These are phyloP conservation scores for Chaenodraco wilsoni DNA, from an alignment of 2,797 vertebrate genomes.

Conservation along the genomic window DNA sequence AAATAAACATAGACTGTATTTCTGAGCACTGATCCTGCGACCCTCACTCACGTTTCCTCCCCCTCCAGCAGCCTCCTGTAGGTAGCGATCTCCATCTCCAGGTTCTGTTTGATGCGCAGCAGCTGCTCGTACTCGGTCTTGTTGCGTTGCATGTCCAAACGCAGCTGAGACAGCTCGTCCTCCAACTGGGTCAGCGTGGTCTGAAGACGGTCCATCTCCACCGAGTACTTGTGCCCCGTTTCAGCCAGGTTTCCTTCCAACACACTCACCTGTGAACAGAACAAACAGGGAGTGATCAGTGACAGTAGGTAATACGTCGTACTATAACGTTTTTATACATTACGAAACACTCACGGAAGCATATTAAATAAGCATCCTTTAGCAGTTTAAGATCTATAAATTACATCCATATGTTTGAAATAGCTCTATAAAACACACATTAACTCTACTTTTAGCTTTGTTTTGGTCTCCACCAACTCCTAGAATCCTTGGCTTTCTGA, in stretches of 20 bases:
- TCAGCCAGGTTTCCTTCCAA: constrained; percentile 84
- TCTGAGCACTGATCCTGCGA: accelerated
- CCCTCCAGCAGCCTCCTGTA: constrained; percentile 86
- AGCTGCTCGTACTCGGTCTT: constrained; percentile 86
- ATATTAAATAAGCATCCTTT: neutral
- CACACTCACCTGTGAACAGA: constrained; percentile 66
- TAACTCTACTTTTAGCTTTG: neutral
- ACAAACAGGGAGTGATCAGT: neutral
- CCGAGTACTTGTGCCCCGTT: constrained; percentile 79
- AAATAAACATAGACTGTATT: too few species aligned
- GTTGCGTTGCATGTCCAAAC: constrained; percentile 85
- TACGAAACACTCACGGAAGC: neutral
- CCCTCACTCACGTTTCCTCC: constrained; percentile 80
- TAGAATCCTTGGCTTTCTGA: too few species aligned
- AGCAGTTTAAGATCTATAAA: neutral
- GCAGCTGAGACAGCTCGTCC: constrained; percentile 85
- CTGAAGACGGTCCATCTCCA: constrained; percentile 85
- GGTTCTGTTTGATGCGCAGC: constrained; percentile 85
- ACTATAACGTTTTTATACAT: neutral
- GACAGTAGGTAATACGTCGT: neutral
- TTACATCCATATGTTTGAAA: neutral
- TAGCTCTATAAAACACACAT: neutral
- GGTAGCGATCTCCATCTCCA: constrained; percentile 87
- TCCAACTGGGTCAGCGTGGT: constrained; percentile 81
- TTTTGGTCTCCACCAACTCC: neutral